These are phyloP conservation scores for Brachionus paranguensis DNA, from an alignment of 1,140 invertebrate species.

Conservation along the genomic window DNA sequence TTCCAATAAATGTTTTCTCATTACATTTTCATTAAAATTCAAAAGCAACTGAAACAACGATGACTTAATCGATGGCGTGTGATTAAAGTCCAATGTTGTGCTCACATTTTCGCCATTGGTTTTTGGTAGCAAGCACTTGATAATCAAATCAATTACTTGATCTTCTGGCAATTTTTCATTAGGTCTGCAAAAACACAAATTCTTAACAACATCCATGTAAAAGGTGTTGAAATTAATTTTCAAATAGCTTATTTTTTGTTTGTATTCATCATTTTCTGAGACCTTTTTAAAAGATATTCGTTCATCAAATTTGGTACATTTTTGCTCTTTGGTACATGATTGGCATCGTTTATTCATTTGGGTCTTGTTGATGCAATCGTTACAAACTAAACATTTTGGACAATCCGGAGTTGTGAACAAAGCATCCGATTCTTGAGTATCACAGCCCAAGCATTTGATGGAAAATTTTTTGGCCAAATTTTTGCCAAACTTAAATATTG, in stretches of 20 bases:
- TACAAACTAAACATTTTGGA: not conserved
- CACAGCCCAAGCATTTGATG: not conserved
- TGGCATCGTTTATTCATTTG: not conserved
- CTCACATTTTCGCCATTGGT: not conserved
- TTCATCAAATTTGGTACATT: not conserved
- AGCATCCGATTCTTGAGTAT: not conserved
- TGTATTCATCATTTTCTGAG: not conserved
- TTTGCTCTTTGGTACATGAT: not conserved
- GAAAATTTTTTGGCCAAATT: not conserved
- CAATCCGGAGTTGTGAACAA: not conserved
- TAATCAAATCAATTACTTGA: not conserved
- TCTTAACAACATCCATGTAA: slow-evolving; percentile 8
- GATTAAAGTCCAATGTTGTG: not conserved
- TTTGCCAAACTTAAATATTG: not conserved
- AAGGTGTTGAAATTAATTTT: not conserved
- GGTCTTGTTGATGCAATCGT: not conserved
- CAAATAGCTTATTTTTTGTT: not conserved
- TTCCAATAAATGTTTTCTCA: not conserved
- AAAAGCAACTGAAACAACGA: not conserved
- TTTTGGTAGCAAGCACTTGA: not conserved
- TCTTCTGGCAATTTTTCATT: not conserved
- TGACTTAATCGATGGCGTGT: not conserved
- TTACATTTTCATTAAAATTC: not conserved
- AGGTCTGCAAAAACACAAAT: not conserved
- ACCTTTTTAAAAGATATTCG: not conserved